A percentile compares a stretch with the other conserved stretches of the same genome.
Evolutionary conservation across 2,113 vertebrate species (phyloP).

Genomic region (Gopherus flavomarginatus): DNA sequence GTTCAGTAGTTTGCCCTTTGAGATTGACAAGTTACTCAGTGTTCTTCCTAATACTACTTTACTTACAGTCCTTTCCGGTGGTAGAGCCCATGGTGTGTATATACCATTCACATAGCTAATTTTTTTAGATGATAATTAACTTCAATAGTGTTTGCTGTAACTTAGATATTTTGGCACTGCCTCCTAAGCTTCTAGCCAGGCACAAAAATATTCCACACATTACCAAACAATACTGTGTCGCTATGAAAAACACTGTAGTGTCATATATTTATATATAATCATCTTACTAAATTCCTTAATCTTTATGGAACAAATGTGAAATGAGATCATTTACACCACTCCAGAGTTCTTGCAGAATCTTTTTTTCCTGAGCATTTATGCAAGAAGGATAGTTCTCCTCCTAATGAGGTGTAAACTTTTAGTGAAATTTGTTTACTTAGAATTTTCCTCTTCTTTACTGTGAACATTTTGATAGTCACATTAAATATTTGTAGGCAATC

Average conservation of each 20-base stretch:
- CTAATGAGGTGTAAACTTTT: not conserved
- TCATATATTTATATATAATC: not conserved
- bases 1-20: not conserved
- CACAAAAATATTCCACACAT: not conserved
- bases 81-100: not conserved
- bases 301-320: not conserved
- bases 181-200: not conserved
- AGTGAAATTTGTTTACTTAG: not conserved
- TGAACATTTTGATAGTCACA: not conserved
- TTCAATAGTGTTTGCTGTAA: not conserved
- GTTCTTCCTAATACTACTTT: not conserved
- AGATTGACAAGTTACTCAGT: not conserved
- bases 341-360: not conserved
- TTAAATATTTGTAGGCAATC: not conserved
- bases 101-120: not conserved
- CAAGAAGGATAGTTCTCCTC: not conserved
- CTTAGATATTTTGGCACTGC: not conserved
- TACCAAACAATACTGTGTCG: not conserved
- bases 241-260: not conserved
- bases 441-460: not conserved
- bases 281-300: not conserved
- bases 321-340: not conserved
- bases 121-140: not conserved
- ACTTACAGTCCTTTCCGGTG: not conserved
- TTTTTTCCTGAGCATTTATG: not conserved